Evolutionary conservation across 2,888 invertebrate genomes (phyloP), one percentile per base, ranked within the genome.

Genomic region (Camponotus fellah): DNA sequence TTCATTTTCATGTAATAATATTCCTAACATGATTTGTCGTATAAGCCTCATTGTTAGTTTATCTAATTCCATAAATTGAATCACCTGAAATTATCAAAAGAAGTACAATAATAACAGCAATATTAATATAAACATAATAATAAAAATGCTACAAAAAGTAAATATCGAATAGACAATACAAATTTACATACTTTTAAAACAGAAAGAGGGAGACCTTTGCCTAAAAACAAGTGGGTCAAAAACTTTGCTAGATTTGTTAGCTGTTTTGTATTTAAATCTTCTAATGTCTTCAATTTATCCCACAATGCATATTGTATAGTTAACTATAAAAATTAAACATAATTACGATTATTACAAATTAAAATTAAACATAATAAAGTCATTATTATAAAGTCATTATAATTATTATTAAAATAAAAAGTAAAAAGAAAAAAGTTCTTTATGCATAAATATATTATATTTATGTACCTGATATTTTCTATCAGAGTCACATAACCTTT

Each of bases 261-360:
- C 91, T 97, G 96, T 14, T 95, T 95, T 75, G 96, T 96, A 0
- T 96, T 95, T 72, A 97, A 95, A 2, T 95, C 95, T 14, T 97
- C 96, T 60, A 99, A 94, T 56, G 97, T 97, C 93, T 98, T 98
- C 34, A 99, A 96, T 93, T 98, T 98, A 94, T 99, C 99, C 99
- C 99, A 99, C 9, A 98, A 94, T 0, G 97, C 96, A 95, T 97
- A 99, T 94, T 99, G 98, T 84, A 98, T 96, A 0, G 97, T 97
- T 92, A 99, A 96, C 97, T 99, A 95, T 89, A 90, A 83, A 8
- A 80, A 85, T 34, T 32, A 68, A 69, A 14, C 49, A n/a, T 9
- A 62, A 26, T 26, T 26, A 26, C 26, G n/a, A n/a, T n/a, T n/a
- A 26, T 26, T 26, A 26, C 26, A 26, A 26, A 26, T 26, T 26